Conservation (phyloP, 2,888 invertebrate genomes). For the Hanleya hanleyi region DNA sequence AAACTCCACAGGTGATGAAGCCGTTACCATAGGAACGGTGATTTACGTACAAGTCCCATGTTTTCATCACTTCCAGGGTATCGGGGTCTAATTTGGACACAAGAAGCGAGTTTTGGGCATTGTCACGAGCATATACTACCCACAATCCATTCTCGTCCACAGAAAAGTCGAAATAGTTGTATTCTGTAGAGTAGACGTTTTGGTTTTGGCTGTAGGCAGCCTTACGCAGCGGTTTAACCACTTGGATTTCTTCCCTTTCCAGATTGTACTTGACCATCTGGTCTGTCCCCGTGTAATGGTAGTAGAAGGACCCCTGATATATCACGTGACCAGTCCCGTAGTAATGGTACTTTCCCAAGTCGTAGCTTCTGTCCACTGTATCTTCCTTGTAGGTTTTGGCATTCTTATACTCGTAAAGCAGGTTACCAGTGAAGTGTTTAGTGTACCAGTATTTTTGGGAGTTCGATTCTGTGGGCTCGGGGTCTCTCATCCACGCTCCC, state of each 20-base stretch:
- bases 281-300: conserved; percentile 75
- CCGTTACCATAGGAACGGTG: conserved; percentile 86
- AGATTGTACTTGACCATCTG: conserved; percentile 63
- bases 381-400: conserved; percentile 56
- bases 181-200: conserved; percentile 79
- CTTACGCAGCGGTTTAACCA: conserved; percentile 37
- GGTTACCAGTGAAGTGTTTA: conserved; percentile 82
- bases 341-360: conserved; percentile 73
- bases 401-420: conserved; percentile 85
- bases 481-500: conserved; percentile 91
- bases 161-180: conserved; percentile 92
- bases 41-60: conserved; percentile 55
- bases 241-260: conserved; percentile 34
- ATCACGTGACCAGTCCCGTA: conserved; percentile 97
- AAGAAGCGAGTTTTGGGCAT: conserved; percentile 1
- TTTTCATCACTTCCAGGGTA: conserved; percentile 80
- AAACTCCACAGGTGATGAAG: conserved; percentile 96
- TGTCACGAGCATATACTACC: conserved; percentile 84
- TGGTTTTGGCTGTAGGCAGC: conserved; percentile 68
- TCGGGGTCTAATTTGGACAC: conserved; percentile 80
- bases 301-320: conserved; percentile 95
- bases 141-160: conserved; percentile 98
- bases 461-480: conserved; percentile 73
- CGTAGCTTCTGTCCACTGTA: conserved; percentile 60
- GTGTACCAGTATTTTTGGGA: conserved; percentile 81